A percentile compares a stretch with the other conserved stretches of the same genome.
Conservation (phyloP, 1,140 invertebrate species). For the Ridgeia piscesae region DNA sequence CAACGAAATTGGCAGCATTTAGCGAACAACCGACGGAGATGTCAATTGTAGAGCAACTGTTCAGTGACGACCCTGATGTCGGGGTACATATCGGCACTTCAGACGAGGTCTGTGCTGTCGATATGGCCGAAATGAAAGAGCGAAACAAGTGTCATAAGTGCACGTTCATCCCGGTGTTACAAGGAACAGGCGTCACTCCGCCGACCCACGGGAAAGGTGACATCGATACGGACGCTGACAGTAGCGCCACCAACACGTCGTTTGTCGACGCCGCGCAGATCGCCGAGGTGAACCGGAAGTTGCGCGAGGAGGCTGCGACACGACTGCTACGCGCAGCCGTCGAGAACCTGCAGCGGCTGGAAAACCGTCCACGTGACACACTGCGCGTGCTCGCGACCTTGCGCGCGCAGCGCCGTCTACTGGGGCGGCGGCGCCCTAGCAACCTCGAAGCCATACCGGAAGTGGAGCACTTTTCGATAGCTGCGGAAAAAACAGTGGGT, state of each 20-base stretch:
- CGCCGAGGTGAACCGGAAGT: not conserved
- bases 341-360: not conserved
- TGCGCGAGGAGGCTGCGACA: not conserved
- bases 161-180: not conserved
- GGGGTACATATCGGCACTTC: not conserved
- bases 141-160: not conserved
- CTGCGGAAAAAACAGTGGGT: not conserved
- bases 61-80: not conserved
- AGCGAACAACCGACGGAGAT: not conserved
- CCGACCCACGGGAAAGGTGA: not conserved
- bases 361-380: not conserved
- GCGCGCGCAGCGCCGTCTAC: not conserved
- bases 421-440: not conserved
- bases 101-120: not conserved
- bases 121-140: not conserved
- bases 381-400: not conserved
- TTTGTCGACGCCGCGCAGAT: not conserved
- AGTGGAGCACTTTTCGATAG: not conserved
- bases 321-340: not conserved
- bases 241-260: not conserved
- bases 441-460: not conserved
- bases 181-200: not conserved
- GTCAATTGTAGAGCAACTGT: not conserved
- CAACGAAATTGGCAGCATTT: not conserved
- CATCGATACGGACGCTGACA: not conserved